Evolutionary conservation across 2,888 invertebrate genomes (phyloP).

Genomic region (Rhamnusium bicolor): DNA sequence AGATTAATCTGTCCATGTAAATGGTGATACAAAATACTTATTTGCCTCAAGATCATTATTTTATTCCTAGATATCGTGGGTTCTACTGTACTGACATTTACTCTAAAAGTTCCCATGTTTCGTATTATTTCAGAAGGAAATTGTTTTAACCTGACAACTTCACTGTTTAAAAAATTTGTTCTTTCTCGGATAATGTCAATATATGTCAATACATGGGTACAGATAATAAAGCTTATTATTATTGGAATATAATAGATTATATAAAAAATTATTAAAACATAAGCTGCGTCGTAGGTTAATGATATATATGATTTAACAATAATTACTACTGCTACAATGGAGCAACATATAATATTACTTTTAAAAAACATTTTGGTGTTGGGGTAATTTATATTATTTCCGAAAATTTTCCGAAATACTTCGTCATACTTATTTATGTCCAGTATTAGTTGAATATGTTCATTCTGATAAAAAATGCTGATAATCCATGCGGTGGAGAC

Average conservation of each 20-base stretch:
- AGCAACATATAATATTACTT: background rate
- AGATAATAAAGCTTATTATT: background rate
- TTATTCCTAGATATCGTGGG: background rate
- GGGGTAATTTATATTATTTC: background rate
- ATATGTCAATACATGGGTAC: background rate
- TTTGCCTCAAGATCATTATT: background rate
- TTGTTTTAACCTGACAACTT: background rate
- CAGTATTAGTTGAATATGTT: background rate
- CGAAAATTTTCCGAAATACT: background rate
- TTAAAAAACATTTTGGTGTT: background rate
- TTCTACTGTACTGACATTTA: background rate
- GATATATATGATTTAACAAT: background rate
- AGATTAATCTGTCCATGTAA: background rate
- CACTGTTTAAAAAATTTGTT: background rate
- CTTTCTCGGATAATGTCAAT: background rate
- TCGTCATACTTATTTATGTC: background rate
- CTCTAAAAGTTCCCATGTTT: background rate
- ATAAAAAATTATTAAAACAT: background rate
- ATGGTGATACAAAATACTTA: background rate
- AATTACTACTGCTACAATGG: background rate
- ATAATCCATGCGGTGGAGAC: background rate
- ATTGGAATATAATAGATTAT: background rate
- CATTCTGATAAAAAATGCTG: background rate
- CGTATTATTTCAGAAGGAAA: background rate
- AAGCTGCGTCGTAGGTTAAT: background rate